A percentile compares a stretch with the other conserved stretches of the same genome.
phyloP scores from a whole-genome alignment of 1,140 invertebrate species.

The Camponotus vicinus region DNA sequence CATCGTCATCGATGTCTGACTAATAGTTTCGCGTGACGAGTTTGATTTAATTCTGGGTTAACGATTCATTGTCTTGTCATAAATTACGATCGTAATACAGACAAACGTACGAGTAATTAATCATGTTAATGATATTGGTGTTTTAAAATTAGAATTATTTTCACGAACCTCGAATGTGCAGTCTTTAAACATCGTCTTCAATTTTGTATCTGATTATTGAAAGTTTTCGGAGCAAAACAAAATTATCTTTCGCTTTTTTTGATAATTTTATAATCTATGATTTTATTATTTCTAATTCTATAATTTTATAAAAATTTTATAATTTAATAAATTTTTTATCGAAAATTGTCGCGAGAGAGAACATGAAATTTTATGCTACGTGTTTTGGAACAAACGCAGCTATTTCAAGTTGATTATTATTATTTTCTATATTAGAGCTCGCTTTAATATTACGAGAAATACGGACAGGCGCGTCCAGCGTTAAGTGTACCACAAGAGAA shows the following conservation, averaged over 20 bases:
- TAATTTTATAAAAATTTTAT: too few species aligned
- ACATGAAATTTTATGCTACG: neutral
- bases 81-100: neutral
- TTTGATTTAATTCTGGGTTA: slow-evolving; percentile 1
- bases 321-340: neutral
- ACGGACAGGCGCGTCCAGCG: neutral
- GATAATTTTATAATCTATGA: neutral
- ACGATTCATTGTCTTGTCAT: neutral
- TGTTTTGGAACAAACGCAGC: neutral
- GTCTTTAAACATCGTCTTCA: neutral
- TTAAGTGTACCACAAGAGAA: neutral
- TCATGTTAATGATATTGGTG: neutral
- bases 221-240: neutral
- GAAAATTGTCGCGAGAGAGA: neutral
- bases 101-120: neutral
- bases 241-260: neutral
- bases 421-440: neutral
- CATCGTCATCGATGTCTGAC: neutral
- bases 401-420: neutral
- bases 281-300: too few species aligned
- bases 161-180: neutral
- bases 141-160: neutral
- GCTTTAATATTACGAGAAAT: neutral
- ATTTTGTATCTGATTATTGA: neutral
- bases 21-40: neutral